A percentile compares a stretch with the other conserved stretches of the same genome.
Conservation (phyloP, 2,797 vertebrate genomes). For the Pyrocephalus nanus region DNA sequence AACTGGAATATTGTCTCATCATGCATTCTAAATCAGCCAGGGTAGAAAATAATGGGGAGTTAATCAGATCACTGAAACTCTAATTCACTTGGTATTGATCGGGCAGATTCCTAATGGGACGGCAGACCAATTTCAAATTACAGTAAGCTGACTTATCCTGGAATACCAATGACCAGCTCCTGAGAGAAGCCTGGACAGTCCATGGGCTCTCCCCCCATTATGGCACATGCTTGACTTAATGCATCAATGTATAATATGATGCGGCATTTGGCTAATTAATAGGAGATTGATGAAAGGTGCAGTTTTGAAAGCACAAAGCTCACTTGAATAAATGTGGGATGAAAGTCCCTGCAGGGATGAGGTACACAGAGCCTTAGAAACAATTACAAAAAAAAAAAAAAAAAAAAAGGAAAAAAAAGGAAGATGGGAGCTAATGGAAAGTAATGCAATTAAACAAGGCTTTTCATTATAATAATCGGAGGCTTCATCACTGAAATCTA, state of each 20-base stretch:
- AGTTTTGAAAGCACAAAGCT: slow-evolving; percentile 73
- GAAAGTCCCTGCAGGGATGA: slow-evolving; percentile 52
- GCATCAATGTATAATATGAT: slow-evolving; percentile 70
- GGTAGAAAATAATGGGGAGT: slow-evolving; percentile 95
- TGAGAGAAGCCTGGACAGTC: slow-evolving; percentile 53
- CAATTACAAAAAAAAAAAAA: slow-evolving; percentile 11
- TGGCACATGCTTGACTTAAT: slow-evolving; percentile 31
- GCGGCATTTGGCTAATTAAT: slow-evolving; percentile 85
- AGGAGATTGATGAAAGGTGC: slow-evolving; percentile 78
- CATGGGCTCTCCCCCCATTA: slow-evolving; percentile 53
- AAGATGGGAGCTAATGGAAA: slow-evolving; percentile 75
- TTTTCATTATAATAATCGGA: slow-evolving; percentile 82
- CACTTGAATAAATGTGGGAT: slow-evolving; percentile 66
- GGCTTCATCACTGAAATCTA: slow-evolving; percentile 69
- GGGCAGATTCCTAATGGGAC: slow-evolving; percentile 90
- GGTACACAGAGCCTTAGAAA: slow-evolving; percentile 52
- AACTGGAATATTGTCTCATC: slow-evolving; percentile 89
- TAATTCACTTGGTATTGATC: slow-evolving; percentile 97
- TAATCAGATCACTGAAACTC: slow-evolving; percentile 97
- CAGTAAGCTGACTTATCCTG: slow-evolving; percentile 86
- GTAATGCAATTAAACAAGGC: slow-evolving; percentile 77
- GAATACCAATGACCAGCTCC: slow-evolving; percentile 85
- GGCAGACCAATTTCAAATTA: slow-evolving; percentile 89
- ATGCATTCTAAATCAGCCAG: slow-evolving; percentile 88
- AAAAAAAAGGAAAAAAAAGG: slow-evolving; percentile 16